Base-by-base conservation (phyloP, 2,888 invertebrate genomes). In the Rhagium mordax region DNA sequence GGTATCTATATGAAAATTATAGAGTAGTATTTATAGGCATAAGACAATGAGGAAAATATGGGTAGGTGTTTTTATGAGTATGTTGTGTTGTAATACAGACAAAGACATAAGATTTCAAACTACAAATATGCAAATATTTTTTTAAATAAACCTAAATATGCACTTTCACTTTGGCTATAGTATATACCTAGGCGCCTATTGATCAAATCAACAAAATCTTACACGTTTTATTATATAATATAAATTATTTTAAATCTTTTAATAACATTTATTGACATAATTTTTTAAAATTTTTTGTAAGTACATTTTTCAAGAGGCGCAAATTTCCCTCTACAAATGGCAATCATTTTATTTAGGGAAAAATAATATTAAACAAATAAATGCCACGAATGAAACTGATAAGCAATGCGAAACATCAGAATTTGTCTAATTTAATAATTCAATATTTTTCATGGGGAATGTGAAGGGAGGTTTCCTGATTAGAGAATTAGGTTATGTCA, bases 141-240 rank as follows among this genome's bases (percentile, higher is more conserved):
- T 29, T 64, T 27, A 49, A 20, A 64, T 49, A 64, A 65, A 51
- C 51, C 29, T 29, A 51, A n/a, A n/a, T n/a, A 27, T 57, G 41
- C 16, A 67, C 67, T 67, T 67, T 67, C 67, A 67, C 67, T 67
- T 67, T 67, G 29, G 18, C 18, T 21, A 15, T 55, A 47, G 3
- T n/a, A 57, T 27, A 24, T 15, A 57, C 4, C n/a, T 27, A 49
- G 13, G 24, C n/a, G n/a, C 49, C 13, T 41, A 55, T 55, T 67
- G 24, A 57, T 24, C 51, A 55, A 24, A 57, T 67, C 16, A 20
- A 67, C 33, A 20, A 41, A 67, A 67, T 66, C 33, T 2, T 20
- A 49, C 65, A 33, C 21, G 47, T 47, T 57, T 67, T 15, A 47
- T 67, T 67, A 67, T 57, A 57, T 67, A 67, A 67, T 41, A 24